Conservation (phyloP, 2,113 vertebrate species). For the Acrocephalus arundinaceus region DNA sequence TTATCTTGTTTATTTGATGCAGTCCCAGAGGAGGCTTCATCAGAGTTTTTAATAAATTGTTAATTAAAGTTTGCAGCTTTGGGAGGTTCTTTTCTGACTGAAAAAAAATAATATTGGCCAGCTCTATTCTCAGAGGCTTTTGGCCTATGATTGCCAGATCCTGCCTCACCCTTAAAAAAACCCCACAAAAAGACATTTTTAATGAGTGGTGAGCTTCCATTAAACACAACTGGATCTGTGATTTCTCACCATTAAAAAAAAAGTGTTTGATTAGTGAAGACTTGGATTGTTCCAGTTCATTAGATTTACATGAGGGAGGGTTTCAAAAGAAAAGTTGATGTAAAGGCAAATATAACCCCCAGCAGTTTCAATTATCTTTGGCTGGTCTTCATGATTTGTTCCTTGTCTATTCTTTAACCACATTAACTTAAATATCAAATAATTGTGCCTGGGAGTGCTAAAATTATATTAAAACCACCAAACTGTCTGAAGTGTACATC, state of each 20-base stretch:
- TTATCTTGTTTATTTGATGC: neutral
- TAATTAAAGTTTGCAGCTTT: constrained; percentile 1
- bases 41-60: neutral
- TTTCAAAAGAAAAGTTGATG: neutral
- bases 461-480: neutral
- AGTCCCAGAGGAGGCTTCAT: neutral
- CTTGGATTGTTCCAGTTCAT: neutral
- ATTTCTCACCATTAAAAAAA: neutral
- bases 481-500: neutral
- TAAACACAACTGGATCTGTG: neutral
- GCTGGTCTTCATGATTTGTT: neutral
- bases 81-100: neutral
- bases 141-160: neutral
- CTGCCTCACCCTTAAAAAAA: neutral
- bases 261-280: neutral
- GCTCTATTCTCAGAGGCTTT: neutral
- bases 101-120: neutral
- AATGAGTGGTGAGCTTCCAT: neutral
- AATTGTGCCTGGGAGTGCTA: neutral
- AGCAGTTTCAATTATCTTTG: neutral
- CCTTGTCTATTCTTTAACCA: neutral
- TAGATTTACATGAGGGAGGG: neutral
- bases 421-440: neutral
- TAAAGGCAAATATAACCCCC: neutral
- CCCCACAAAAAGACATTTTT: neutral